Evolutionary conservation across 2,888 invertebrate genomes (phyloP), one percentile per base, ranked within the genome.

Genomic region (Baronia brevicornis): DNA sequence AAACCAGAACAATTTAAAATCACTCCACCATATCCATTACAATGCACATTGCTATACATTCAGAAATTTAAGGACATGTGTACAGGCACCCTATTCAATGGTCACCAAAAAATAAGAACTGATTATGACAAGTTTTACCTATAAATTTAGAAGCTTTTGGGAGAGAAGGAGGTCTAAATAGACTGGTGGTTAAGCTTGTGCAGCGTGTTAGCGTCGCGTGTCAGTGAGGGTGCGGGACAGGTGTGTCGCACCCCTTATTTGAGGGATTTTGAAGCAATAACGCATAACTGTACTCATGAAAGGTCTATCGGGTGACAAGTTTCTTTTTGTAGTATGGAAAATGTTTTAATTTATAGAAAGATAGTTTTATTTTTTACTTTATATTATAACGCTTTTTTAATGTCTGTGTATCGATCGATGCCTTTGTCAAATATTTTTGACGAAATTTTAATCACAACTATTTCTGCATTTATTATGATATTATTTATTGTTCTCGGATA

Each of bases 181-280:
- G 1, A 38, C 29, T 71, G 67, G 78, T 51, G 19, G 15, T 6
- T 8, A 26, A 49, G 56, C 51, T 66, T 49, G 57, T 60, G 61
- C 63, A 68, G 66, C 60, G 63, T 65, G 69, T 45, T 46, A 46
- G 34, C 36, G 79, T 74, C 82, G 78, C 79, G 80, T 78, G 82
- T 73, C 73, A 47, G 58, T 51, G 74, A 77, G 80, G 82, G 79
- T 54, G 78, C 67, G 39, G 65, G 78, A 71, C 80, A 80, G 79
- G 79, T 79, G 80, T 71, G 78, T 51, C 50, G 50, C 69, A 78
- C 77, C 80, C 80, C 70, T 74, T 73, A 70, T 73, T 68, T 71
- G 54, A 73, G 71, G 74, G 75, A 73, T 66, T 77, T 69, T 70
- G 50, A 65, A 62, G 66, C 53, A 63, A 64, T 60, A 72, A 59